Evolutionary conservation across 2,797 vertebrate genomes (phyloP).

Genomic region (Paratrypauchen microcephalus): DNA sequence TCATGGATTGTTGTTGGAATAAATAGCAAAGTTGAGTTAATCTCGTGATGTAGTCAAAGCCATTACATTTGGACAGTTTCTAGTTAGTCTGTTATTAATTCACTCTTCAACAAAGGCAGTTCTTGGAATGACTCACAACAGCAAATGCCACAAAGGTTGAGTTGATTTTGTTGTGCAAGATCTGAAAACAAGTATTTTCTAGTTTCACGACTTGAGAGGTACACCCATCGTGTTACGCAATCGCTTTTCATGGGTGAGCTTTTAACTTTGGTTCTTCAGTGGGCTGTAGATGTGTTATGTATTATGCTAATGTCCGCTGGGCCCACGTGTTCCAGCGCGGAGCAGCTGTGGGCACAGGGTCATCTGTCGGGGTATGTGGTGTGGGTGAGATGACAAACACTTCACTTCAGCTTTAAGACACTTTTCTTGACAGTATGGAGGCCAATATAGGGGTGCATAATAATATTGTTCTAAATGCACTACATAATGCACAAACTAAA

Average conservation of each 20-base stretch:
- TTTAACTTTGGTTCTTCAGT: neutral
- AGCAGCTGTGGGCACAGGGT: conserved; percentile 38
- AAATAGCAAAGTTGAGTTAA: neutral
- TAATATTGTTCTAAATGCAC: neutral
- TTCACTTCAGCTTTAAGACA: conserved; percentile 24
- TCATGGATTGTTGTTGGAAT: neutral
- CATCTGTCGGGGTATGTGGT: conserved; percentile 45
- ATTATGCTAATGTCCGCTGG: conserved; percentile 17
- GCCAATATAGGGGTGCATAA: neutral
- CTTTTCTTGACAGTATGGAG: neutral
- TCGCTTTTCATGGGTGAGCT: neutral
- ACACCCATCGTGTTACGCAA: neutral
- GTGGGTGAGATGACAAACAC: conserved; percentile 48
- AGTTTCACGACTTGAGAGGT: neutral
- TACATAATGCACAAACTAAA: neutral
- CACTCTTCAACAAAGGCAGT: neutral
- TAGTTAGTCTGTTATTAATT: neutral
- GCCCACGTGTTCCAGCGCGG: conserved; percentile 30
- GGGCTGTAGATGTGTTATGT: neutral
- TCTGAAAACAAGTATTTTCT: neutral
- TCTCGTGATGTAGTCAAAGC: neutral
- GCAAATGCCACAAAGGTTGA: conserved; percentile 7
- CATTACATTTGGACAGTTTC: no score
- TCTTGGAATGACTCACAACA: neutral
- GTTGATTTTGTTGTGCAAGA: neutral